A percentile compares a stretch with the other conserved stretches of the same genome.
Conservation (phyloP, 2,888 invertebrate genomes). For the Xylota segnis region DNA sequence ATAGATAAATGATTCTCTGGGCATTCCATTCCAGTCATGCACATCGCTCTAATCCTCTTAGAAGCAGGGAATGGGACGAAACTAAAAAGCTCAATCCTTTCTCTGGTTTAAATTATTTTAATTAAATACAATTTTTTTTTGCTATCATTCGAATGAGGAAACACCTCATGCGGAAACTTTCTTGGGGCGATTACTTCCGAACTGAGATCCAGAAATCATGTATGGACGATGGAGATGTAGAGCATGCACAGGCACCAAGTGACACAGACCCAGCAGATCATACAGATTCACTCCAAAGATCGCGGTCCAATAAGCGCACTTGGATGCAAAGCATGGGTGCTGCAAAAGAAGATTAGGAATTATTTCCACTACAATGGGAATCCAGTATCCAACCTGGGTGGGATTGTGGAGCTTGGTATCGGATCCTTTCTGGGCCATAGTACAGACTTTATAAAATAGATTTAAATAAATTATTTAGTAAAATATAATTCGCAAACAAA, state of each 20-base stretch:
- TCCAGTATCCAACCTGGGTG: slow-evolving; percentile 5
- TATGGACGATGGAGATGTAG: slow-evolving; percentile 78
- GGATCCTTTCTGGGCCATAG: slow-evolving; percentile 48
- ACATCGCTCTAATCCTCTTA: slow-evolving; percentile 73
- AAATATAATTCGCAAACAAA: background rate
- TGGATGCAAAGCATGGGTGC: slow-evolving; percentile 32
- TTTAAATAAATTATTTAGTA: slow-evolving; percentile 33
- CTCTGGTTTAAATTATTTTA: slow-evolving; percentile 69
- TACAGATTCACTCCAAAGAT: slow-evolving; percentile 78
- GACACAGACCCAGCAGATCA: slow-evolving; percentile 78
- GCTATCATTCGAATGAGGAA: slow-evolving; percentile 5
- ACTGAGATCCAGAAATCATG: slow-evolving; percentile 74
- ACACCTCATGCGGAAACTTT: slow-evolving; percentile 41
- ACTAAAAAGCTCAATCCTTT: slow-evolving; percentile 57
- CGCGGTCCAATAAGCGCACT: slow-evolving; percentile 76
- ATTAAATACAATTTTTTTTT: slow-evolving; percentile 62
- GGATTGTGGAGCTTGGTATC: slow-evolving; percentile 17
- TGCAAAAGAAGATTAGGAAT: slow-evolving; percentile 28
- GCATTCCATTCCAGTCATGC: slow-evolving; percentile 38
- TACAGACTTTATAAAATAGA: slow-evolving; percentile 31
- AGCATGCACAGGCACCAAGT: slow-evolving; percentile 79
- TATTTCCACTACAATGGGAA: background rate
- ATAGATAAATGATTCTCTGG: slow-evolving; percentile 53
- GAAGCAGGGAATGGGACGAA: slow-evolving; percentile 34
- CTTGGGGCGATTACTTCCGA: slow-evolving; percentile 48